Conservation (phyloP, 2,797 vertebrate genomes). For the Schizothorax lantsangensis region DNA sequence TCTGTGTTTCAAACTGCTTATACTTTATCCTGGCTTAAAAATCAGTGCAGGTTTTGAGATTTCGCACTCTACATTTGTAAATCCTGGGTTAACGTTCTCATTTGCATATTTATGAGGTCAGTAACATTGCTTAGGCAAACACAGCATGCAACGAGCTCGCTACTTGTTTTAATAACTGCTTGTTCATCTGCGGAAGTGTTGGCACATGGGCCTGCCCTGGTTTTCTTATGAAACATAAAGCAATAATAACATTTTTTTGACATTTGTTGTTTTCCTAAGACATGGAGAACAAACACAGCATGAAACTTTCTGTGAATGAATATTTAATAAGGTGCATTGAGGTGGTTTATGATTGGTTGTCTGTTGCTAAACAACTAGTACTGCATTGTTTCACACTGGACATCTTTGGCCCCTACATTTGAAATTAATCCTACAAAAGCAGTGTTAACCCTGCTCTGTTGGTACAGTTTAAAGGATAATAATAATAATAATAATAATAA, state of each 20-base stretch:
- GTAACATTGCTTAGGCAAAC: conserved; percentile 10
- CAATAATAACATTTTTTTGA: not conserved
- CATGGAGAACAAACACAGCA: not conserved
- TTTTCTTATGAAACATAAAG: not conserved
- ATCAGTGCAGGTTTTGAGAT: not conserved
- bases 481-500: no score
- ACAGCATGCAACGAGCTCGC: not conserved
- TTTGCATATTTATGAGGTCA: conserved; percentile 28
- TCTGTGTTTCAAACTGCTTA: not conserved
- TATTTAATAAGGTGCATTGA: conserved; percentile 11
- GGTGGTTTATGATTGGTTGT: conserved; percentile 7
- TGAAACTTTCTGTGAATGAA: not conserved
- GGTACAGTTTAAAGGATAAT: not conserved
- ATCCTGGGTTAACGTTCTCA: not conserved
- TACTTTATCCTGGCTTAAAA: conserved; percentile 5
- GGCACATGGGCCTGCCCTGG: not conserved
- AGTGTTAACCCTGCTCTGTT: not conserved
- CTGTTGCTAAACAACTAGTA: conserved; percentile 21
- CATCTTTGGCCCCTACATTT: not conserved
- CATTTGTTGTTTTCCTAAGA: conserved; percentile 16
- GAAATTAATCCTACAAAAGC: not conserved
- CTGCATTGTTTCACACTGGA: not conserved
- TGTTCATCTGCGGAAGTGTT: not conserved
- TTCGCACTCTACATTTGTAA: not conserved
- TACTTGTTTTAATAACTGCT: conserved; percentile 12